Conservation (phyloP, 2,113 vertebrate species). For the Strigops habroptila region DNA sequence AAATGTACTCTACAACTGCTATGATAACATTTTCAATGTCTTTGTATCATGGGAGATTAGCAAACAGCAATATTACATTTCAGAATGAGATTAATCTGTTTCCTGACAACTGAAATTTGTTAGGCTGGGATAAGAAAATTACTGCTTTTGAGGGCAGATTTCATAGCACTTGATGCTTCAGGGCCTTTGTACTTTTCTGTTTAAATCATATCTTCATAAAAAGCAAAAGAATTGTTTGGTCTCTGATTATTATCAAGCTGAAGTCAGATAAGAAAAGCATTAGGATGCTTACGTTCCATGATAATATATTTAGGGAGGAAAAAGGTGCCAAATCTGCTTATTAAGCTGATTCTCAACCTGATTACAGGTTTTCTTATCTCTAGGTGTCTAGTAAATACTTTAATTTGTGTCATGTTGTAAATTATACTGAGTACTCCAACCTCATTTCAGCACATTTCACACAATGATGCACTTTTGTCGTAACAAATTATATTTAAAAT, state of each 20-base stretch:
- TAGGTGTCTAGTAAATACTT: constrained; percentile 30
- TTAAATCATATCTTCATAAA: constrained; percentile 28
- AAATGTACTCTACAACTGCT: constrained; percentile 11
- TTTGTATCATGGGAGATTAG: constrained; percentile 33
- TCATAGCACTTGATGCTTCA: constrained; percentile 46
- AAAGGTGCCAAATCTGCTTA: constrained; percentile 33
- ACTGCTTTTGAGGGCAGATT: constrained; percentile 27
- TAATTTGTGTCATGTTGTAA: constrained; percentile 34
- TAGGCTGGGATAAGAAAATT: constrained; percentile 48
- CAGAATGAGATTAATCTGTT: constrained; percentile 53
- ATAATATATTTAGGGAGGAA: constrained; percentile 30
- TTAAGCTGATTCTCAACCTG: constrained; percentile 5
- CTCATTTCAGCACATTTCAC: not conserved
- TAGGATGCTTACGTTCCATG: not conserved
- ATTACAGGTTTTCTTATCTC: constrained; percentile 41
- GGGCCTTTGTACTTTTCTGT: constrained; percentile 21
- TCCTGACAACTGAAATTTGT: constrained; percentile 56
- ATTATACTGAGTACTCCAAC: not conserved
- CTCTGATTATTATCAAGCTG: constrained; percentile 33
- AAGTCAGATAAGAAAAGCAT: constrained; percentile 36
- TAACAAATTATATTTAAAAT: not conserved
- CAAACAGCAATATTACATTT: constrained; percentile 50
- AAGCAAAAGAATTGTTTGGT: constrained; percentile 16
- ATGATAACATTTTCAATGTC: constrained; percentile 36
- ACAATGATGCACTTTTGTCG: not conserved